Evolutionary conservation across 2,113 vertebrate genomes (phyloP).

Genomic region (Mesembrinibis cayennensis): DNA sequence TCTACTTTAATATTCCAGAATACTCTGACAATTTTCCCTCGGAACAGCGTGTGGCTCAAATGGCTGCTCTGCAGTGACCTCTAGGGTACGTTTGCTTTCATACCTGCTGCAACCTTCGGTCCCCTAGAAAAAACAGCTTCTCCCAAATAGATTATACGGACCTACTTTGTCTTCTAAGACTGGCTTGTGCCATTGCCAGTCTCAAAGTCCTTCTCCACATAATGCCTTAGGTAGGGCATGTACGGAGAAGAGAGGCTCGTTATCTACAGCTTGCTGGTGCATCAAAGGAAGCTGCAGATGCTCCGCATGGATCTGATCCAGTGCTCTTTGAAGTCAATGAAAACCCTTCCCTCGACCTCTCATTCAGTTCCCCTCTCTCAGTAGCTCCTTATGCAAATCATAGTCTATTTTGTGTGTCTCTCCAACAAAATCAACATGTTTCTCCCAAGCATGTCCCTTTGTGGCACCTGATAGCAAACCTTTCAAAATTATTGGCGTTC

Average conservation of each 20-base stretch:
- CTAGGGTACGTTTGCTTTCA: neutral
- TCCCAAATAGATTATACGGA: neutral
- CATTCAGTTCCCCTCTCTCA: neutral
- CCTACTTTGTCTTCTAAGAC: neutral
- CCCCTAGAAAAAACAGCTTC: neutral
- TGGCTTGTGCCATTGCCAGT: neutral
- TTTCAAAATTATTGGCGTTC: slow-evolving; percentile 27
- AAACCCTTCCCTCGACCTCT: neutral
- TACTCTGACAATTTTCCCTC: neutral
- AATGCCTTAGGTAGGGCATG: neutral
- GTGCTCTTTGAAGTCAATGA: slow-evolving; percentile 50
- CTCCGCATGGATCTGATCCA: slow-evolving; percentile 25
- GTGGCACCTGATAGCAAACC: slow-evolving; percentile 27
- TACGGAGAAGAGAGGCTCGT: neutral
- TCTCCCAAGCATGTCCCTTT: neutral
- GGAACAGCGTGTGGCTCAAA: neutral
- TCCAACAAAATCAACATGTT: slow-evolving; percentile 1
- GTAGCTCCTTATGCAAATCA: slow-evolving; percentile 49
- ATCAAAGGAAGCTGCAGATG: slow-evolving; percentile 64
- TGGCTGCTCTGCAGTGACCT: slow-evolving; percentile 8
- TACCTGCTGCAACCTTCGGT: neutral
- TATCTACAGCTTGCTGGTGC: neutral
- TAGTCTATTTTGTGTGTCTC: neutral
- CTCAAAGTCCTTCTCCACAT: neutral
- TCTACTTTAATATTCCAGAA: neutral